Evolutionary conservation across 2,113 vertebrate species (phyloP), one percentile per base, ranked within the genome.

Genomic region (Xyliphius kryptos): DNA sequence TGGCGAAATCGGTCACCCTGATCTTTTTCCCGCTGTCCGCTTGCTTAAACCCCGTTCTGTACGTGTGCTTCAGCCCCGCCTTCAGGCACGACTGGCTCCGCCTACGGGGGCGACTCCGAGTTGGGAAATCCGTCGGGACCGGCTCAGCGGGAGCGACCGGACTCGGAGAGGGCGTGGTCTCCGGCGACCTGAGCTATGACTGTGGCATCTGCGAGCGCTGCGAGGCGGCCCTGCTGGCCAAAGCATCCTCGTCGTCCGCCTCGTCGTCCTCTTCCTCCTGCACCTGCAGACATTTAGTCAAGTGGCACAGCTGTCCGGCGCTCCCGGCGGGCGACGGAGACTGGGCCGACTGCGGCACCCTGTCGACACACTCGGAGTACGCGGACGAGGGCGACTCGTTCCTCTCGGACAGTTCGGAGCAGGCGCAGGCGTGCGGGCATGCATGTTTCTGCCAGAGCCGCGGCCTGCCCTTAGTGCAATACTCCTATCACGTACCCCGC

Each of bases 401-500:
- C 9, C 91, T 99, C 59, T 99, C 93, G 0, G 96, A 98, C 87
- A 97, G 92, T 74, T 99, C 96, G 0, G 92, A 99, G 79, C 95
- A 99, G 82, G 89, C 97, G 43, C 95, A 98, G 85, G 92, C 92
- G 50, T 97, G 96, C 0, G 91, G 94, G 47, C 89, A 94, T 1
- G 94, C 94, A 0, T 98, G 92, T 67, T 99, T 98, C 86, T 97
- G 94, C 77, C 95, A 98, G 82, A 93, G 89, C 77, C 82, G 91
- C 43, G 94, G 92, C 1, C 91, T 97, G 62, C 95, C 96, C 37
- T 61, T 90, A 84, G 68, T 74, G 75, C 88, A 91, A 80, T 91
- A 86, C 88, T 67, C 58, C 52, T 67, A 69, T 17, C 59, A 63
- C 52, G 13, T 66, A 19, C 64, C 56, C 7, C 56, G 55, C 32